Evolutionary conservation across 2,888 invertebrate species (phyloP), one percentile per base, ranked within the genome.

Genomic region (Cybosia mesomella): DNA sequence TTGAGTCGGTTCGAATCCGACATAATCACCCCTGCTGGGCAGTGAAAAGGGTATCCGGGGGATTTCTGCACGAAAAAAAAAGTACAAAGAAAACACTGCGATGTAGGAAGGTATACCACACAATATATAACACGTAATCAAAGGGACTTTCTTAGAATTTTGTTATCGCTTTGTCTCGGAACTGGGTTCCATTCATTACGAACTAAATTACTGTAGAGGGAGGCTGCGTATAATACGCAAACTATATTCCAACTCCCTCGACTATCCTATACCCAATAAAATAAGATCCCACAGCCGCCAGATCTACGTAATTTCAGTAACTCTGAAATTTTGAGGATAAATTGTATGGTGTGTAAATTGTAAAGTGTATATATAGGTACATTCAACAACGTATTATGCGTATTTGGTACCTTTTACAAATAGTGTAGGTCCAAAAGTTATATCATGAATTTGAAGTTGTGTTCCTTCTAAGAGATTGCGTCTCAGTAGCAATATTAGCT

Each of bases 121-220:
- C n/a, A n/a, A n/a, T n/a, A 43, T 59, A 39, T 36, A 28, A 24
- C 22, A 21, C 3, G 32, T 60, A 18, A 13, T 43, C 11, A 34
- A 39, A 32, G n/a, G 5, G 4, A 10, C 28, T 32, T 58, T 32
- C 24, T 49, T n/a, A 49, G 49, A n/a, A 49, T 49, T 49, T 49
- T n/a, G 49, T 49, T 49, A n/a, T 49, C 18, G 49, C 49, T 49
- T 49, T 49, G n/a, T 49, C 49, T 49, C n/a, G 49, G 49, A 49
- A 49, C 49, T 49, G n/a, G 49, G 49, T 49, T n/a, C n/a, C 49
- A n/a, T 49, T 49, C 49, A 49, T 49, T 49, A 49, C 49, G 49
- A 49, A n/a, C 49, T 49, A 49, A 49, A 49, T 49, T 49, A 49
- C 49, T 49, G 49, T n/a, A 4, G 18, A 49, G 49, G 49, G 49